These are phyloP conservation scores for Clinocottus analis DNA, from an alignment of 2,113 vertebrate genomes.

Conservation along the genomic window DNA sequence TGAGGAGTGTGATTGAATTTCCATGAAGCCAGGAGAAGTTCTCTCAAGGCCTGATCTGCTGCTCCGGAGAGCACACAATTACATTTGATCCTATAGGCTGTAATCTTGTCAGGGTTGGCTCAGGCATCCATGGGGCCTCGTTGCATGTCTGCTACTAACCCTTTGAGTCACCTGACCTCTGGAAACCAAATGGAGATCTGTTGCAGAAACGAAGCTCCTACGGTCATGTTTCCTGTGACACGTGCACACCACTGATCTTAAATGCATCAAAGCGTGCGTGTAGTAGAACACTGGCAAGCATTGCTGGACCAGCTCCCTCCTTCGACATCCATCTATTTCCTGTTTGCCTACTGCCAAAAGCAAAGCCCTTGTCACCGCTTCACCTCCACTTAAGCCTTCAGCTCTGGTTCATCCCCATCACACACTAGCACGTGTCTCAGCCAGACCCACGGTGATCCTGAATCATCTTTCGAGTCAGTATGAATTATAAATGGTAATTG, in stretches of 20 bases:
- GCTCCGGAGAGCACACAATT: conserved; percentile 19
- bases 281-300: conserved; percentile 13
- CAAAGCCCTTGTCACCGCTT: conserved; percentile 18
- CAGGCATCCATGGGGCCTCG: not conserved
- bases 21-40: conserved; percentile 1
- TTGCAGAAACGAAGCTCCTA: conserved; percentile 3
- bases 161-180: conserved; percentile 33
- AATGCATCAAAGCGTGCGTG: not conserved
- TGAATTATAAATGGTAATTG: conserved; percentile 47
- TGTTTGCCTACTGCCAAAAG: conserved; percentile 36
- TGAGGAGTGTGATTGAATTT: not conserved
- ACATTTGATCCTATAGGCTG: conserved; percentile 34
- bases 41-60: conserved; percentile 15
- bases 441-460: conserved; percentile 24
- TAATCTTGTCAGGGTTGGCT: conserved; percentile 47
- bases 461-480: conserved; percentile 50
- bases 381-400: conserved; percentile 32
- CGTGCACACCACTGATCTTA: conserved; percentile 25
- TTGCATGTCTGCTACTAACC: conserved; percentile 12
- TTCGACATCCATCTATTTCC: conserved; percentile 18
- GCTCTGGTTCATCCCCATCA: conserved; percentile 3
- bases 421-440: conserved; percentile 20
- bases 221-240: conserved; percentile 1
- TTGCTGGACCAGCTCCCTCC: not conserved
- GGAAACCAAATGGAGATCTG: conserved; percentile 18